Conservation (phyloP, 37 sponge, comb jelly and placozoan genomes). For the Tethya wilhelma region DNA sequence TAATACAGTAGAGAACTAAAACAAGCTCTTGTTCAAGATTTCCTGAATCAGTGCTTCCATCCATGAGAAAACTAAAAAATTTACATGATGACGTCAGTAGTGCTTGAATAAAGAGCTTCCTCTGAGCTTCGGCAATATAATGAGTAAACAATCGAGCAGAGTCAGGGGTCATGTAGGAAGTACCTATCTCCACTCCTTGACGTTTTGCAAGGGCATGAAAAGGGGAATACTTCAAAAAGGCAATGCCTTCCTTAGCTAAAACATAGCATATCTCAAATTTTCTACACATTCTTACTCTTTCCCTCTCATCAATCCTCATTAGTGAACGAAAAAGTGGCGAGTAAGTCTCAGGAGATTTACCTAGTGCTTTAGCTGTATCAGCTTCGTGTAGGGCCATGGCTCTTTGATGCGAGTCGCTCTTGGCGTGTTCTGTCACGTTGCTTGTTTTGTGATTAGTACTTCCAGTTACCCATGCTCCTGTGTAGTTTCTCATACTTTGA, state of each 20-base stretch:
- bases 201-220: slow-evolving; percentile 29
- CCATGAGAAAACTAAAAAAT: slow-evolving; percentile 73
- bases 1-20: neutral
- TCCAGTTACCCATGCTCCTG: slow-evolving; percentile 54
- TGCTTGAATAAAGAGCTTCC: neutral
- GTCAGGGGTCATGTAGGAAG: slow-evolving; percentile 9
- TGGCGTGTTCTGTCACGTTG: slow-evolving; percentile 58
- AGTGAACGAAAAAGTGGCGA: slow-evolving; percentile 41
- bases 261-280: slow-evolving; percentile 58
- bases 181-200: slow-evolving; percentile 49
- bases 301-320: slow-evolving; percentile 24
- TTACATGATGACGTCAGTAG: neutral
- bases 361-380: slow-evolving; percentile 7
- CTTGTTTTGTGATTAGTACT: slow-evolving; percentile 64
- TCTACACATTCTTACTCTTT: slow-evolving; percentile 19
- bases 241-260: slow-evolving; percentile 53
- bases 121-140: slow-evolving; percentile 21
- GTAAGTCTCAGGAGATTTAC: slow-evolving; percentile 22
- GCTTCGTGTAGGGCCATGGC: slow-evolving; percentile 23
- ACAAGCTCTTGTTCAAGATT: slow-evolving; percentile 55
- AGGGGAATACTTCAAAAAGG: slow-evolving; percentile 34
- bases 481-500: slow-evolving; percentile 39
- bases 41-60: slow-evolving; percentile 56
- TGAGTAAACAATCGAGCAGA: slow-evolving; percentile 22
- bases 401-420: slow-evolving; percentile 10